Evolutionary conservation across 2,888 invertebrate species (phyloP).

Genomic region (Cheilosia urbana): DNA sequence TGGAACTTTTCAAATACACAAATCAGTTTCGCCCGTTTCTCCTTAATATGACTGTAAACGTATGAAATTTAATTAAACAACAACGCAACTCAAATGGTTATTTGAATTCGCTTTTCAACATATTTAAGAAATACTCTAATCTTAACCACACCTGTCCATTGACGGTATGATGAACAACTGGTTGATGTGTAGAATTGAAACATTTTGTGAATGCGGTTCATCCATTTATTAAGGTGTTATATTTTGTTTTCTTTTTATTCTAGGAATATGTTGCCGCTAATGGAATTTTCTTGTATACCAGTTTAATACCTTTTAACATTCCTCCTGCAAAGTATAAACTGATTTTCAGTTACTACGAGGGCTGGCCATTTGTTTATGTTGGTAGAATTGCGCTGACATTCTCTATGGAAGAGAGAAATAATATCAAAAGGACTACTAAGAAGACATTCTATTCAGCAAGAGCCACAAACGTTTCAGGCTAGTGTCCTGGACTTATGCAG

Average conservation of each 20-base stretch:
- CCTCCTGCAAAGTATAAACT: too few relatives aligned
- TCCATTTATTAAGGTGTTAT: too few relatives aligned
- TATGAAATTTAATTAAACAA: neutral
- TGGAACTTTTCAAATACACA: neutral
- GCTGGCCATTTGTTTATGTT: too few relatives aligned
- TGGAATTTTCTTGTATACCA: neutral
- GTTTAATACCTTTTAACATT: neutral
- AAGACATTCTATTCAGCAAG: too few relatives aligned
- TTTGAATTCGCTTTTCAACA: neutral
- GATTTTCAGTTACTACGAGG: too few relatives aligned
- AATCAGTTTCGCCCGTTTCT: slow-evolving; percentile 5
- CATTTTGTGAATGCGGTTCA: too few relatives aligned
- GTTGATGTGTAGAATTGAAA: too few relatives aligned
- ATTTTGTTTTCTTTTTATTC: neutral
- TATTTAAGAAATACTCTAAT: neutral
- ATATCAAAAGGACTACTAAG: too few relatives aligned
- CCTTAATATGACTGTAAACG: neutral
- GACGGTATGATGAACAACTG: neutral
- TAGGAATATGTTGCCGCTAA: neutral
- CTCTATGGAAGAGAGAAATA: too few relatives aligned
- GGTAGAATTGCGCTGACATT: too few relatives aligned
- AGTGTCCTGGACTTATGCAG: too few relatives aligned
- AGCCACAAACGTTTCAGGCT: too few relatives aligned
- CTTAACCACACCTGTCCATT: neutral
- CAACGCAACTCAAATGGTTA: neutral